Evolutionary conservation across 2,113 vertebrate genomes (phyloP), one percentile per base, ranked within the genome.

Genomic region (Geococcyx californianus): DNA sequence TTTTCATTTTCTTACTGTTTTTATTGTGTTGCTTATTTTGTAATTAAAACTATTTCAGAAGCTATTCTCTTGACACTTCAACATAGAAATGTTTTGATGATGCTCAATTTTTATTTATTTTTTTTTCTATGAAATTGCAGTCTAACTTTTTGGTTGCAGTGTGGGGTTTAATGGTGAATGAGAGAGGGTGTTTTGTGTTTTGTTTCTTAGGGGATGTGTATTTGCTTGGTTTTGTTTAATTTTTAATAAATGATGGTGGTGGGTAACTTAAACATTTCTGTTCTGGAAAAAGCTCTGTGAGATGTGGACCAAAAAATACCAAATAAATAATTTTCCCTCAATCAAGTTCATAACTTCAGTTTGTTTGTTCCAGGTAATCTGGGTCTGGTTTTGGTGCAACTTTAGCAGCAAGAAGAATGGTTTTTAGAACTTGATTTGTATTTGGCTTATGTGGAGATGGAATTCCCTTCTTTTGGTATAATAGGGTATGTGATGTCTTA

Each of bases 121-220:
- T 56, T 81, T 66, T 82, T 78, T 9, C 29, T 52, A 0, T 89
- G 26, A 51, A 70, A 34, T 64, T 77, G n/a, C 0, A 5, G 11
- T 81, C 8, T 34, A 16, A 51, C 16, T 84, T 55, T 51, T 56
- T 63, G 34, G 17, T 52, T 42, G 21, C 20, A 17, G 9, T 31
- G 10, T 68, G n/a, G 25, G 15, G 9, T 74, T 89, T 33, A 49
- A 12, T 45, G 15, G 33, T 74, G 29, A 87, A 78, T 70, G 77
- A 72, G 25, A 12, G 51, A 34, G 44, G 10, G 16, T 59, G 45
- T 7, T 63, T 58, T 51, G 19, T 59, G 20, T 23, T 78, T 74
- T 19, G 4, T 15, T 28, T 76, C 31, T n/a, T 16, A 3, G 21
- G 1, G 0, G 29, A 8, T 34, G 23, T 38, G 7, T 1, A 0